These are phyloP conservation scores for Adelges cooleyi DNA, from an alignment of 1,140 invertebrate genomes.

Conservation along the genomic window DNA sequence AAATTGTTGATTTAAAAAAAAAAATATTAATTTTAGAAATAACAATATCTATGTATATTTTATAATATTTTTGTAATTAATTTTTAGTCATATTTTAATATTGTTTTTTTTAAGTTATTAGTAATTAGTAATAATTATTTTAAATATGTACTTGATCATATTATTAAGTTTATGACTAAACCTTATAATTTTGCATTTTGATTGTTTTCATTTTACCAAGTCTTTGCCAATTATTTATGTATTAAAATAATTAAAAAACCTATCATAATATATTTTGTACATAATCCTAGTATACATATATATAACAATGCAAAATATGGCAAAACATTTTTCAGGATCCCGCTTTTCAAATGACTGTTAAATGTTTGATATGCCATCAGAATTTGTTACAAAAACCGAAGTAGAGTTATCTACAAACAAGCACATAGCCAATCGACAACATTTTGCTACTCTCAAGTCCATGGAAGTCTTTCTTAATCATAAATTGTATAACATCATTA, in stretches of 20 bases:
- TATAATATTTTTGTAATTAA: neutral
- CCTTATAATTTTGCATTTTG: neutral
- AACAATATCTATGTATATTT: neutral
- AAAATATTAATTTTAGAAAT: neutral
- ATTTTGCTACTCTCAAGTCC: constrained; percentile 3
- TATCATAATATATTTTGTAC: neutral
- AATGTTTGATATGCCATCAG: constrained; percentile 20
- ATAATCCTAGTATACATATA: too few relatives aligned
- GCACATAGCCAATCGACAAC: neutral
- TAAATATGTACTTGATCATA: neutral
- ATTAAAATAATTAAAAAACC: neutral
- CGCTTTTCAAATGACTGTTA: constrained; percentile 15
- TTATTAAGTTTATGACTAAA: too few relatives aligned
- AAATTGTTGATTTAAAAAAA: neutral
- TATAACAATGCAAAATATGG: constrained; percentile 1
- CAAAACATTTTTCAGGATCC: constrained; percentile 17
- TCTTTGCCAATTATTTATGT: constrained; percentile 21
- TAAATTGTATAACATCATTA: neutral
- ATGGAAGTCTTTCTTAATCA: constrained; percentile 17
- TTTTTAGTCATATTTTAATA: neutral
- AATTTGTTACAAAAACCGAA: constrained; percentile 6
- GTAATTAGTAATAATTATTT: neutral
- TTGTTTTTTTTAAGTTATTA: neutral
- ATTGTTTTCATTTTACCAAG: neutral
- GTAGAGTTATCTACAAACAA: constrained; percentile 21